These are phyloP conservation scores for Cremastinae sp. DNA, from an alignment of 2,888 invertebrate species.

Conservation along the genomic window DNA sequence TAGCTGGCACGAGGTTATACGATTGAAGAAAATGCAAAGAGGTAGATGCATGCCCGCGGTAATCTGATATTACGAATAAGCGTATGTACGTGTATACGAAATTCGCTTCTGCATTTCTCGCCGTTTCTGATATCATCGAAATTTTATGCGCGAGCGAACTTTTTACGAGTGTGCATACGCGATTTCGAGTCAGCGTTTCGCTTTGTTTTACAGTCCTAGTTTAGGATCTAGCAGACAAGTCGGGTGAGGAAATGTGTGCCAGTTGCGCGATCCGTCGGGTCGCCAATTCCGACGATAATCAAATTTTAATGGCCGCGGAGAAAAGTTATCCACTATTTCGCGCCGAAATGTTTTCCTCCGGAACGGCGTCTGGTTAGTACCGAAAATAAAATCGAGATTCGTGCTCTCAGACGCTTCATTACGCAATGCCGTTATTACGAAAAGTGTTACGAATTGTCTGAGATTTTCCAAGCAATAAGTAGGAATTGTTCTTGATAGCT, in stretches of 20 bases:
- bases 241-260: neutral
- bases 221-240: slow-evolving; percentile 10
- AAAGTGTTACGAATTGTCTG: slow-evolving; percentile 3
- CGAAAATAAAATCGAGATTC: neutral
- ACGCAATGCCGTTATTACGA: neutral
- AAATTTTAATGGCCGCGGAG: slow-evolving; percentile 37
- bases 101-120: neutral
- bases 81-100: slow-evolving; percentile 8
- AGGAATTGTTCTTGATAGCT: neutral
- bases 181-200: slow-evolving; percentile 28
- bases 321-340: neutral
- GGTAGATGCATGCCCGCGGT: slow-evolving; percentile 25
- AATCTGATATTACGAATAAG: slow-evolving; percentile 35
- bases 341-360: too few species aligned
- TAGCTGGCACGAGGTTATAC: too few species aligned
- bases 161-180: slow-evolving; percentile 33
- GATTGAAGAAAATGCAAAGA: too few species aligned
- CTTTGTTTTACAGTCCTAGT: slow-evolving; percentile 38
- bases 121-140: slow-evolving; percentile 25
- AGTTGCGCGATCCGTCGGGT: slow-evolving; percentile 10
- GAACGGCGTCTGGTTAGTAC: slow-evolving; percentile 14
- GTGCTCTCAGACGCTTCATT: slow-evolving; percentile 37
- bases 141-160: slow-evolving; percentile 39
- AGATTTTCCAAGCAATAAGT: neutral
- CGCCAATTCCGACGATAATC: slow-evolving; percentile 45